These are phyloP conservation scores for Lasiurus borealis DNA, from an alignment of 2,113 vertebrate species.

Conservation along the genomic window DNA sequence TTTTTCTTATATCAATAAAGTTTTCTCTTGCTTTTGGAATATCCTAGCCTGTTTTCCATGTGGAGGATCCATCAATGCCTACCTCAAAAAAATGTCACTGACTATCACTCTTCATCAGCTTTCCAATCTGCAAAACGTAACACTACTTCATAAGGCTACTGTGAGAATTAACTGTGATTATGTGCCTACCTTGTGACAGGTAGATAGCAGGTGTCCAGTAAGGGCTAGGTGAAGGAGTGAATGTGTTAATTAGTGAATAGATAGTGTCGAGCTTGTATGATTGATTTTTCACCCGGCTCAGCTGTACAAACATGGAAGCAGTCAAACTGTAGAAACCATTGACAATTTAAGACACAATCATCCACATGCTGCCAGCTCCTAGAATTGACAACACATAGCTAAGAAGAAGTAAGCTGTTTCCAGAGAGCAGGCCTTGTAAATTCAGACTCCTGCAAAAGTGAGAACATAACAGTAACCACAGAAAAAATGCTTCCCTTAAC, in stretches of 20 bases:
- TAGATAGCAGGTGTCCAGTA: not conserved
- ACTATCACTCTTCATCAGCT: conserved; percentile 31
- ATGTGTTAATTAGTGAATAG: conserved; percentile 39
- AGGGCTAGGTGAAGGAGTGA: not conserved
- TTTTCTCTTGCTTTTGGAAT: conserved; percentile 41
- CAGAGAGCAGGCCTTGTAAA: conserved; percentile 48
- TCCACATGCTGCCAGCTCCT: conserved; percentile 26
- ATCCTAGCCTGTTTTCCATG: not conserved
- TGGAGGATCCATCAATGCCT: conserved; percentile 5
- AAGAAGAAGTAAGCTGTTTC: conserved; percentile 20
- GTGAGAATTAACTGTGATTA: conserved; percentile 26
- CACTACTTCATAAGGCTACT: not conserved
- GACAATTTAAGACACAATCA: conserved; percentile 62
- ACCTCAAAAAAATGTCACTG: not conserved
- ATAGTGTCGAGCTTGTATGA: conserved; percentile 12
- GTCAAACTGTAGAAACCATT: conserved; percentile 40
- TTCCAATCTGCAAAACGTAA: conserved; percentile 17
- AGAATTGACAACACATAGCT: conserved; percentile 19
- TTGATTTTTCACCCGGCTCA: conserved; percentile 49
- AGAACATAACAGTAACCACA: not conserved
- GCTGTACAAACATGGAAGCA: conserved; percentile 43
- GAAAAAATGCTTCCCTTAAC: not conserved
- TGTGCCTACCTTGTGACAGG: not conserved
- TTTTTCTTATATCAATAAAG: conserved; percentile 17
- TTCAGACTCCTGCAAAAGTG: not conserved